Percentiles rank a stretch among this genome's conserved stretches.
These are phyloP conservation scores for Macaria notata DNA, from an alignment of 2,888 invertebrate species.

Conservation along the genomic window DNA sequence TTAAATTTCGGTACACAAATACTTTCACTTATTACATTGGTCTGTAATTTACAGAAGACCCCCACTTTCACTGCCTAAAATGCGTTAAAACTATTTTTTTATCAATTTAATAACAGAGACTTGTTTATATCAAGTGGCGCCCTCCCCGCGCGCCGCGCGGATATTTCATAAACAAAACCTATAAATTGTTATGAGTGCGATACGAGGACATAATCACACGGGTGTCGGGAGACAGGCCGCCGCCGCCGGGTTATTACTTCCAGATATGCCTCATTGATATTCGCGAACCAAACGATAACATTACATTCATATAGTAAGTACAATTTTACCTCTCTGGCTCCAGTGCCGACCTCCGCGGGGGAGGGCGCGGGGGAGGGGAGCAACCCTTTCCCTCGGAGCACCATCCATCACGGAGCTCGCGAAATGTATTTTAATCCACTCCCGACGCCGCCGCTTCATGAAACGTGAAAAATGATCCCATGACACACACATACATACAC, in stretches of 20 bases:
- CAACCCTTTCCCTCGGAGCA: constrained; percentile 67
- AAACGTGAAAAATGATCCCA: constrained; percentile 80
- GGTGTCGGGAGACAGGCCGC: constrained; percentile 24
- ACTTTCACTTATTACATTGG: too few species aligned
- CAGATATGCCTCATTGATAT: constrained; percentile 22
- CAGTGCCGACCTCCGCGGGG: constrained; percentile 37
- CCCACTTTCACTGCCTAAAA: too few species aligned
- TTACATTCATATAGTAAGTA: constrained; percentile 53
- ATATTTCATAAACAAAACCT: constrained; percentile 4
- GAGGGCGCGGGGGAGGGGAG: constrained; percentile 34
- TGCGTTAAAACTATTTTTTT: too few species aligned
- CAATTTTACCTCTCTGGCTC: constrained; percentile 45
- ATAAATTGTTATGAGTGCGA: constrained; percentile 4
- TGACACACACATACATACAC: constrained; percentile 1
- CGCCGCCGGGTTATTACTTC: constrained; percentile 26
- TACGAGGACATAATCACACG: neutral
- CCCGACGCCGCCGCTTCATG: constrained; percentile 74
- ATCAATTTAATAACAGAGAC: too few species aligned
- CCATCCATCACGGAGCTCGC: constrained; percentile 73
- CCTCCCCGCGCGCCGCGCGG: too few species aligned
- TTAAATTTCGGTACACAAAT: too few species aligned
- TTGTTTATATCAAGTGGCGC: too few species aligned
- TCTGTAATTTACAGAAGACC: too few species aligned
- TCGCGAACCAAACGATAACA: constrained; percentile 41
- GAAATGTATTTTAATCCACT: constrained; percentile 82